Evolutionary conservation across 2,888 invertebrate genomes (phyloP).

Genomic region (Mimas tiliae): DNA sequence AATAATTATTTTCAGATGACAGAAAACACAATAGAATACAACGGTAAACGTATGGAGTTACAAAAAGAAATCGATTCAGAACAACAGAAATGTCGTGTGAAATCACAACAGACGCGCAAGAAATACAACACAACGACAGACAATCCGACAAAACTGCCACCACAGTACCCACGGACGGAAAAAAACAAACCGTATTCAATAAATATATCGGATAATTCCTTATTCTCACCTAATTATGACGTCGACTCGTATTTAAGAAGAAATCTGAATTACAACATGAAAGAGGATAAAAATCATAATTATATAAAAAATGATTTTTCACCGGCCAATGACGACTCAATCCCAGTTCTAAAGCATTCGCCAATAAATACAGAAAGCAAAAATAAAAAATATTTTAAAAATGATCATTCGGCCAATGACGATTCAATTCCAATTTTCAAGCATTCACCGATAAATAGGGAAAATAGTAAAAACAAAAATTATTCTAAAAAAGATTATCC

Average conservation of each 20-base stretch:
- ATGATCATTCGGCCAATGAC: too few species aligned
- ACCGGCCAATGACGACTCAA: slow-evolving; percentile 58
- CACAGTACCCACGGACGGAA: slow-evolving; percentile 60
- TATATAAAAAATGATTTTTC: background rate
- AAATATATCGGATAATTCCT: slow-evolving; percentile 76
- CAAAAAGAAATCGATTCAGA: slow-evolving; percentile 78
- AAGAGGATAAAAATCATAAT: slow-evolving; percentile 31
- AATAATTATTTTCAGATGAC: slow-evolving; percentile 68
- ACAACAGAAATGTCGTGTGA: slow-evolving; percentile 51
- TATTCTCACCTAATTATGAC: slow-evolving; percentile 72
- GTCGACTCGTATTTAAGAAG: slow-evolving; percentile 71
- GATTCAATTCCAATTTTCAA: slow-evolving; percentile 46
- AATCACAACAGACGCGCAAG: slow-evolving; percentile 34
- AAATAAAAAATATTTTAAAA: too few species aligned
- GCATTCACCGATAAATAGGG: slow-evolving; percentile 69
- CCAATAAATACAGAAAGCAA: slow-evolving; percentile 38
- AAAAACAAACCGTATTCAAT: slow-evolving; percentile 64
- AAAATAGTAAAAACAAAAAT: too few species aligned
- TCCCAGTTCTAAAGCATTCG: slow-evolving; percentile 86
- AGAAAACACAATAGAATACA: slow-evolving; percentile 76
- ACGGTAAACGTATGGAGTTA: slow-evolving; percentile 73
- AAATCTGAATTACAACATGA: slow-evolving; percentile 64
- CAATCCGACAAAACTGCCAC: slow-evolving; percentile 62
- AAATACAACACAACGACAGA: slow-evolving; percentile 49
- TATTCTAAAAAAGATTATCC: too few species aligned